Evolutionary conservation across 2,113 vertebrate species (phyloP), one percentile per base, ranked within the genome.

Genomic region (Etia nguti): DNA sequence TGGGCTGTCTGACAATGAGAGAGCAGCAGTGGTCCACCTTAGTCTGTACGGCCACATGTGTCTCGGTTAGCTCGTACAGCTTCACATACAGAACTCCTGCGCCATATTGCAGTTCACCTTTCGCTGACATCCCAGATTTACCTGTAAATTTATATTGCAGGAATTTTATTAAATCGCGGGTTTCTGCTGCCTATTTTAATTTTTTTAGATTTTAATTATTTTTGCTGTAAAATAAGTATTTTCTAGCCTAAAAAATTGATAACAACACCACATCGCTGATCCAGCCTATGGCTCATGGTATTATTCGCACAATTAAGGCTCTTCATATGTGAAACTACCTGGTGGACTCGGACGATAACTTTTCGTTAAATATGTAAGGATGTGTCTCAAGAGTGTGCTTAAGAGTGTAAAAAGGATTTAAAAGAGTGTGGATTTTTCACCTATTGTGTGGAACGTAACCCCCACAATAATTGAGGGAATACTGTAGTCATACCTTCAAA

Each of bases 1-100:
- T 70, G 13, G 54, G 82, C 54, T 46, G 26, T 34, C 46, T 84
- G 80, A 80, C 10, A 52, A 92, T 86, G 57, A 90, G 70, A 93
- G 79, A 10, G 10, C 70, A 79, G 54, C 15, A 82, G 48, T 10
- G 82, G 88, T 82, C 38, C 46, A 85, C 56, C 62, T 26, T 3
- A 36, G 36, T 80, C 65, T 79, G 55, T 26, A 4, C 29, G 62
- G 80, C 92, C 83, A 83, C 89, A 88, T 59, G 24, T 52, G n/a
- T 80, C 6, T 20, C 1, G 2, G 9, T 62, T 31, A 50, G 80
- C 48, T 38, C 12, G 6, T 50, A 6, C 8, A 55, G 54, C 50
- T 77, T 7, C 5, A 70, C 20, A 18, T 8, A 60, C 15, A 60
- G 29, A 60, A 18, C 57, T 65, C 60, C 34, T 38, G 4, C 31